Conservation (phyloP, 2,888 invertebrate species). For the Cephus runcator region DNA sequence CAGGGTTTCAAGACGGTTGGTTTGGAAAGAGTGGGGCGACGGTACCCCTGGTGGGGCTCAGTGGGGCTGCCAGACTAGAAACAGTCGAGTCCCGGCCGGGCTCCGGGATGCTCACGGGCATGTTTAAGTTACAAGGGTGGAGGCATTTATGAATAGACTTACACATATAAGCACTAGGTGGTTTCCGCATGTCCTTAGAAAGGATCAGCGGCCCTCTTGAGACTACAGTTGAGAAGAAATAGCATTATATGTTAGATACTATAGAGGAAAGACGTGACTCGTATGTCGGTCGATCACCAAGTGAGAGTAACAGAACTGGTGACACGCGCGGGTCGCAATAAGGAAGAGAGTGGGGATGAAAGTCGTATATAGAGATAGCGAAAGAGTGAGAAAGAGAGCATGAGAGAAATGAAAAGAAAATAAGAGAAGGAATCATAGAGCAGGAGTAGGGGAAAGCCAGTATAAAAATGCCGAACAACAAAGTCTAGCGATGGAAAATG, state of each 20-base stretch:
- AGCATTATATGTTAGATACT: background rate
- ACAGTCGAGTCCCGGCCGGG: constrained; percentile 22
- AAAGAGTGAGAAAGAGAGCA: background rate
- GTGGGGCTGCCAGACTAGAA: constrained; percentile 11
- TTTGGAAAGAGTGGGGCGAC: background rate
- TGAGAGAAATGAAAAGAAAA: background rate
- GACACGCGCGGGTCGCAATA: constrained; percentile 6
- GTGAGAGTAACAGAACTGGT: background rate
- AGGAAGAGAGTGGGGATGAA: background rate
- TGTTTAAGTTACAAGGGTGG: background rate
- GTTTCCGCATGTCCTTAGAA: background rate
- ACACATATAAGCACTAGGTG: background rate
- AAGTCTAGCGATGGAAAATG: background rate
- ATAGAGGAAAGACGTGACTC: background rate
- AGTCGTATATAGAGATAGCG: background rate
- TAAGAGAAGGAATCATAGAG: constrained; percentile 1
- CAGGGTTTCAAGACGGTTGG: background rate
- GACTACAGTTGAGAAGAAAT: background rate
- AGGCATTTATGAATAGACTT: background rate
- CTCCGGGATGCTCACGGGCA: constrained; percentile 13
- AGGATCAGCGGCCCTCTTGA: background rate
- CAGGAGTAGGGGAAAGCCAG: constrained; percentile 1
- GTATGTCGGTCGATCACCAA: constrained; percentile 8
- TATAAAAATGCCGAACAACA: background rate
- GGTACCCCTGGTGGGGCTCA: constrained; percentile 5